A percentile compares a stretch with the other conserved stretches of the same genome.
phyloP scores from a whole-genome alignment of 2,888 invertebrate genomes.

The Hyalella azteca region DNA sequence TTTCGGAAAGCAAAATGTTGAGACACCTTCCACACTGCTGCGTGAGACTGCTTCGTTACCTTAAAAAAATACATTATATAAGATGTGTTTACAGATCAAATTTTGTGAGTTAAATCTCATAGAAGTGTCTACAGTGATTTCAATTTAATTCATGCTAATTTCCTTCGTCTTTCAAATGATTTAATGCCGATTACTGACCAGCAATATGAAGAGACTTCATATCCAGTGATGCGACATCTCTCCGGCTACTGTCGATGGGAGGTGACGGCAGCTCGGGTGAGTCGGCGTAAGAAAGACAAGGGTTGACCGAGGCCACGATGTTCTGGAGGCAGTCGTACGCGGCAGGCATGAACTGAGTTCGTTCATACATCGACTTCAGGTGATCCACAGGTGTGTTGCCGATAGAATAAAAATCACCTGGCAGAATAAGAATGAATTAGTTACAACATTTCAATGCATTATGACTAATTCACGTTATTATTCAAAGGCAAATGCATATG shows the following conservation, averaged over 20 bases:
- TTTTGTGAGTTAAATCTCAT: not conserved
- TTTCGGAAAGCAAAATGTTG: not conserved
- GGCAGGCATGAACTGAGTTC: constrained; percentile 47
- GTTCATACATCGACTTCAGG: constrained; percentile 51
- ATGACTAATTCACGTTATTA: no score
- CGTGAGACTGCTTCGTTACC: not conserved
- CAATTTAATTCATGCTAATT: not conserved
- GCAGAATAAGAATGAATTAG: no score
- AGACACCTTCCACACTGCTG: not conserved
- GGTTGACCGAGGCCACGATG: constrained; percentile 53
- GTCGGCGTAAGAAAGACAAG: constrained; percentile 22
- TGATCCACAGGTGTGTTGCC: constrained; percentile 44
- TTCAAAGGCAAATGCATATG: no score
- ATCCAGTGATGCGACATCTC: constrained; percentile 14
- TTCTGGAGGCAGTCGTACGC: constrained; percentile 49
- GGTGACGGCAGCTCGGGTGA: not conserved
- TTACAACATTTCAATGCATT: no score
- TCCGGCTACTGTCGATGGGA: not conserved
- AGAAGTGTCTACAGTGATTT: not conserved
- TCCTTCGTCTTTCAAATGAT: not conserved
- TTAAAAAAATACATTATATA: not conserved
- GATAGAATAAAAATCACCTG: constrained; percentile 29
- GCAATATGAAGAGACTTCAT: constrained; percentile 37
- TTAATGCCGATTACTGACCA: not conserved
- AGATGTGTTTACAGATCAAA: no score